Evolutionary conservation across 2,113 vertebrate species (phyloP), one percentile per base, ranked within the genome.

Genomic region (Desmodus rotundus): DNA sequence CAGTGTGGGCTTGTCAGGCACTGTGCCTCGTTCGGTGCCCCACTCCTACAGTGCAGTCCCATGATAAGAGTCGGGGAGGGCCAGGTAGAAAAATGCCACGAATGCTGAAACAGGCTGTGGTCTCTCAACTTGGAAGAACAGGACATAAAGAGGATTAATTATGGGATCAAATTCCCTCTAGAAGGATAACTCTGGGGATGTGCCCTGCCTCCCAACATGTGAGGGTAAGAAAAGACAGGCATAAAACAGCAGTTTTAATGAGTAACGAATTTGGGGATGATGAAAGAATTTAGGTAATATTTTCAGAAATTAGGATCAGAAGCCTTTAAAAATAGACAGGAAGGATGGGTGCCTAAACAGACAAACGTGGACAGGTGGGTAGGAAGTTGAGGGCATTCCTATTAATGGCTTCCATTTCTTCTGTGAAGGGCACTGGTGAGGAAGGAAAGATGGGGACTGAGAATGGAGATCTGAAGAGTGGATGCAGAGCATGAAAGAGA

Each of bases 11-110:
- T 5, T 11, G 6, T 72, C 68, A 76, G 12, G 24, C 86, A 50
- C 58, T 7, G 31, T 0, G 5, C 61, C 58, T 28, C 24, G 10
- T 3, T 12, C 10, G 58, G 38, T 4, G 4, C 26, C 56, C 65
- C 38, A 2, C 20, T 41, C 43, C 6, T 6, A 36, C 20, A 47
- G 33, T 16, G 2, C 47, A 41, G 28, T 22, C n/a, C 61, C 86
- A 0, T 6, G 38, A 47, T 2, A 12, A 24, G 15, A 2, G 13
- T 12, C 0, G 20, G 15, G 16, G 45, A 28, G 15, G 45, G n/a
- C 8, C 28, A 87, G 85, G 38, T 10, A 19, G 47, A 67, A 19
- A 50, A 56, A 38, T 5, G 11, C 4, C 24, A 16, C 0, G 20
- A n/a, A 28, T 41, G 45, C 45, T 36, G 41, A n/a, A 28, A 61